Conservation (phyloP, 2,797 vertebrate genomes). For the Acanthis flammea region DNA sequence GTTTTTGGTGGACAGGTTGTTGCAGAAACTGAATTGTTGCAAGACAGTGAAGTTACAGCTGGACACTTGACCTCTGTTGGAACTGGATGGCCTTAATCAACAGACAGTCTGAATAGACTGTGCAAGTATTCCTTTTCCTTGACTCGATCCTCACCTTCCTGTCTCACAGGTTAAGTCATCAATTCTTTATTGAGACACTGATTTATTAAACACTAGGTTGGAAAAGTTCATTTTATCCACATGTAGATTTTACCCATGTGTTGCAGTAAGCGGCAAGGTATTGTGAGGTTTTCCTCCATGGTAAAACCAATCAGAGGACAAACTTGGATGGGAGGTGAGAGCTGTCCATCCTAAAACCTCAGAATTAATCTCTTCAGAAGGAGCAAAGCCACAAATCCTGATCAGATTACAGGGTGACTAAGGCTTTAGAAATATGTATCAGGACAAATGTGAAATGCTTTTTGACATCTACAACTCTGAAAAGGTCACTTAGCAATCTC, state of each 20-base stretch:
- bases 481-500: neutral
- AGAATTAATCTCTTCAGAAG: neutral
- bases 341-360: neutral
- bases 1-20: neutral
- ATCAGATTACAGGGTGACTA: neutral
- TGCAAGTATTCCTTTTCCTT: neutral
- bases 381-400: neutral
- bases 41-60: neutral
- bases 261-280: neutral
- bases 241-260: neutral
- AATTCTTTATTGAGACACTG: neutral
- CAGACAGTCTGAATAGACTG: neutral
- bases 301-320: neutral
- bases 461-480: neutral
- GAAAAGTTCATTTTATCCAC: neutral
- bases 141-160: neutral
- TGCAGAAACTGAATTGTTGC: neutral
- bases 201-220: neutral
- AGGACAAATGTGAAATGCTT: neutral
- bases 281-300: neutral
- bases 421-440: neutral
- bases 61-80: neutral
- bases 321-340: neutral
- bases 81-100: constrained; percentile 22
- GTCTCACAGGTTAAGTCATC: neutral